Base-by-base conservation (phyloP, 2,113 vertebrate species). In the Amblyopsis rosae region DNA sequence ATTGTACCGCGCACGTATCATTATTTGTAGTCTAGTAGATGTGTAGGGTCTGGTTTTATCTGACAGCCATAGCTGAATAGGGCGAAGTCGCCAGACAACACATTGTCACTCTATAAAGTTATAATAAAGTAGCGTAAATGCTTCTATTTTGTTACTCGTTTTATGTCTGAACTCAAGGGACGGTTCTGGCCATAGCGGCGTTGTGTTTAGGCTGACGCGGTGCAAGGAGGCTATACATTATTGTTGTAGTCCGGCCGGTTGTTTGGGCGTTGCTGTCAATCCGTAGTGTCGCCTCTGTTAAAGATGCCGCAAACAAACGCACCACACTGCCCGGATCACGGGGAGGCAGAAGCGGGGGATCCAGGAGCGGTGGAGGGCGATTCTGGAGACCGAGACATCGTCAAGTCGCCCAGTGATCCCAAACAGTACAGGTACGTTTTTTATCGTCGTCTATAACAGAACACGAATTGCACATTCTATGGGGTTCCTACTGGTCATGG, bases 331-430 rank as follows among this genome's bases (percentile, higher is more conserved):
- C 67, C 66, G 2, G 81, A 69, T 59, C 26, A 2, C 82, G 69
- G 46, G 67, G 46, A 0, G 59, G 51, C 49, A 56, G 59, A 46
- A 47, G 59, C 65, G 12, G 76, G 67, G n/a, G 82, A 79, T 7
- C 73, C 1, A 59, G 57, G 61, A 64, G 62, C 7, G 12, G 80
- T 47, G 62, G 72, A 51, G 62, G 76, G 51, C 19, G 80, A 81
- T 51, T 66, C 69, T 9, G 94, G 96, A 72, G 95, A 98, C 75
- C 62, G 89, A 0, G 92, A 93, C 61, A 96, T 98, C 78, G 87
- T 94, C 70, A 98, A 97, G 80, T 98, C 96, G n/a, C 96, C 96
- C 70, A 98, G 94, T 87, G 96, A 98, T 84, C 95, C 95, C 62
- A 98, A 98, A 89, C 93, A 96, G 60, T 98, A 98, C 93, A 95